These are phyloP conservation scores for Pseudochromis fuscus DNA, from an alignment of 2,797 vertebrate species.

Conservation along the genomic window DNA sequence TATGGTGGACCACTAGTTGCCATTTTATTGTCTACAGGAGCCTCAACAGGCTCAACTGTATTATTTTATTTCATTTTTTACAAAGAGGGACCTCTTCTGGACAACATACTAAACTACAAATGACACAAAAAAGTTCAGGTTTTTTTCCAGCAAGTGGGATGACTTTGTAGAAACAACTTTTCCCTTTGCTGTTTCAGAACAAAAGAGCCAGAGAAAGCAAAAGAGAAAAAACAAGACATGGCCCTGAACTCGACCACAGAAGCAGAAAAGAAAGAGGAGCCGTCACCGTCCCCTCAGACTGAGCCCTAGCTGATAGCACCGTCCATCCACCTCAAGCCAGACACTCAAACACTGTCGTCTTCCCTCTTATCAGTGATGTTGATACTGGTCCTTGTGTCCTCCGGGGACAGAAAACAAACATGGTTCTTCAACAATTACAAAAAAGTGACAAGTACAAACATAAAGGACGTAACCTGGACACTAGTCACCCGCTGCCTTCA, in stretches of 20 bases:
- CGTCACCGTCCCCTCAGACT: constrained; percentile 44
- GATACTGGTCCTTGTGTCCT: constrained; percentile 18
- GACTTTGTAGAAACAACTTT: constrained; percentile 18
- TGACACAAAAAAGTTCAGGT: background rate
- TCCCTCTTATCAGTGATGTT: constrained; percentile 6
- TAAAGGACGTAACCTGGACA: constrained; percentile 13
- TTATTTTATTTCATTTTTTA: background rate
- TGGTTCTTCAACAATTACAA: constrained; percentile 12
- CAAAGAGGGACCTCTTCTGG: constrained; percentile 69
- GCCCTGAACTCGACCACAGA: constrained; percentile 73
- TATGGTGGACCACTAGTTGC: no score
- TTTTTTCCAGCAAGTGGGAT: background rate
- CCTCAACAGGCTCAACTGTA: no score
- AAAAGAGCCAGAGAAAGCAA: constrained; percentile 73
- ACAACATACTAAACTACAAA: constrained; percentile 43
- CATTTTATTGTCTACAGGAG: no score
- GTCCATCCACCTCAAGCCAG: constrained; percentile 1
- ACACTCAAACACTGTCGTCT: background rate
- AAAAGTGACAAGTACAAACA: background rate
- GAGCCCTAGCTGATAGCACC: constrained; percentile 60
- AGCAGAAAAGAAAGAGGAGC: constrained; percentile 72
- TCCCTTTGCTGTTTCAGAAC: constrained; percentile 67
- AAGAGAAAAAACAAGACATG: constrained; percentile 79
- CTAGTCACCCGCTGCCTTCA: constrained; percentile 24
- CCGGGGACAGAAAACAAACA: background rate